Percentiles rank a stretch among this genome's conserved stretches.
These are phyloP conservation scores for Capreolus pygargus DNA, from an alignment of 2,113 vertebrate species.

Conservation along the genomic window DNA sequence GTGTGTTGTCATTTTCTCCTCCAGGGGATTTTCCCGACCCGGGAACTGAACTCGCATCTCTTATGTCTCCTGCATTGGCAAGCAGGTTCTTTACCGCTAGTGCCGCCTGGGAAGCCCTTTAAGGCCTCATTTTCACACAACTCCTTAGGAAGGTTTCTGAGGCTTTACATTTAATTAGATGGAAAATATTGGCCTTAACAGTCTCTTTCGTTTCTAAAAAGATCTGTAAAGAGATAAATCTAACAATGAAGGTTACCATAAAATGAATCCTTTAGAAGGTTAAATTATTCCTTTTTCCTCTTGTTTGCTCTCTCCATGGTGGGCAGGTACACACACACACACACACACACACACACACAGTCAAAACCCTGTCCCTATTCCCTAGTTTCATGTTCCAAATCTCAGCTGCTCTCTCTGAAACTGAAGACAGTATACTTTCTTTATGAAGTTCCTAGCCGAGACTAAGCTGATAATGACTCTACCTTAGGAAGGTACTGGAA, in stretches of 20 bases:
- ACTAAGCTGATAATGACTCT: background rate
- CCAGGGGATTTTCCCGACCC: background rate
- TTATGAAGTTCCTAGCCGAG: background rate
- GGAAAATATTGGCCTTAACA: background rate
- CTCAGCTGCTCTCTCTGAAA: background rate
- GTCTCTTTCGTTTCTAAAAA: background rate
- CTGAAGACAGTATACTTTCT: background rate
- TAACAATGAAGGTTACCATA: background rate
- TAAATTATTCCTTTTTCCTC: background rate
- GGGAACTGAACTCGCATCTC: background rate
- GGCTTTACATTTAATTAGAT: background rate
- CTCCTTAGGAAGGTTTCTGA: background rate
- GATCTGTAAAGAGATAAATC: background rate
- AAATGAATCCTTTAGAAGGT: background rate
- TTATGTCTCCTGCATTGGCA: background rate
- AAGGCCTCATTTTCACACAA: background rate
- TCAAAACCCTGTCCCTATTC: fast-evolving
- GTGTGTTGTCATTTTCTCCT: background rate
- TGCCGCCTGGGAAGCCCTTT: background rate
- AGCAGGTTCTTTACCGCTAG: background rate
- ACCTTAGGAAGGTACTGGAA: too few species aligned
- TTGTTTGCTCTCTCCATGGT: background rate
- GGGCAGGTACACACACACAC: fast-evolving
- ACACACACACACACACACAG: background rate
- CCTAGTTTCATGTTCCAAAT: background rate